These are phyloP conservation scores for Euzophera pinguis DNA, from an alignment of 2,888 invertebrate species.

Conservation along the genomic window DNA sequence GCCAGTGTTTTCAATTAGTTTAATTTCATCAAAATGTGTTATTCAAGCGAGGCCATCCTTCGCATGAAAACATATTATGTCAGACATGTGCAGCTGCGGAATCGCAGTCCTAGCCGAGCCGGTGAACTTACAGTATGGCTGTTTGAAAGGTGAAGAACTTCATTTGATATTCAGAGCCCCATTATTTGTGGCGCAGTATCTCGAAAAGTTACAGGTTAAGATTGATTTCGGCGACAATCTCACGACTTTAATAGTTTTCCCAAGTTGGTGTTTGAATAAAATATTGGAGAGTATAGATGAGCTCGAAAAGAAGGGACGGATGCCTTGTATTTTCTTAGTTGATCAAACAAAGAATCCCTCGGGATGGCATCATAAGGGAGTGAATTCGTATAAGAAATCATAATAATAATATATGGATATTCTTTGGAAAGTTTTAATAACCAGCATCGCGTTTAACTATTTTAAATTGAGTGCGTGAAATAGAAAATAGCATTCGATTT, in stretches of 20 bases:
- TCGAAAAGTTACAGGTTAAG: slow-evolving; percentile 40
- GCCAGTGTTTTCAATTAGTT: too few relatives aligned
- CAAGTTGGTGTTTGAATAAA: slow-evolving; percentile 36
- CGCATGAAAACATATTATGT: too few relatives aligned
- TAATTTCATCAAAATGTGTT: too few relatives aligned
- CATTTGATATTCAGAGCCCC: slow-evolving; percentile 52
- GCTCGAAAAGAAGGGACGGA: slow-evolving; percentile 13
- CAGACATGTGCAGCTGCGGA: not conserved
- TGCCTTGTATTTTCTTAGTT: slow-evolving; percentile 6
- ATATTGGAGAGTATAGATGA: slow-evolving; percentile 25
- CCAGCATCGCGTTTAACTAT: too few relatives aligned
- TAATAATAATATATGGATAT: too few relatives aligned
- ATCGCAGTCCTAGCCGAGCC: not conserved
- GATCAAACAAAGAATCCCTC: slow-evolving; percentile 7
- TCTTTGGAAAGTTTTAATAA: too few relatives aligned
- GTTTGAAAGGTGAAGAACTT: slow-evolving; percentile 46
- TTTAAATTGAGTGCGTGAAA: too few relatives aligned
- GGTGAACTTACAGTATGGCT: slow-evolving; percentile 24
- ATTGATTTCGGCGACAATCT: slow-evolving; percentile 46
- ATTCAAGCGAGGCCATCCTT: too few relatives aligned
- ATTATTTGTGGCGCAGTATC: slow-evolving; percentile 44
- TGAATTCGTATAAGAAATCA: not conserved
- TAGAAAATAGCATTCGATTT: too few relatives aligned
- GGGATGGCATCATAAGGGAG: slow-evolving; percentile 6
- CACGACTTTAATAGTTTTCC: slow-evolving; percentile 35